These are phyloP conservation scores for Butastur rufipennis DNA, from an alignment of 2,113 vertebrate genomes.

Conservation along the genomic window DNA sequence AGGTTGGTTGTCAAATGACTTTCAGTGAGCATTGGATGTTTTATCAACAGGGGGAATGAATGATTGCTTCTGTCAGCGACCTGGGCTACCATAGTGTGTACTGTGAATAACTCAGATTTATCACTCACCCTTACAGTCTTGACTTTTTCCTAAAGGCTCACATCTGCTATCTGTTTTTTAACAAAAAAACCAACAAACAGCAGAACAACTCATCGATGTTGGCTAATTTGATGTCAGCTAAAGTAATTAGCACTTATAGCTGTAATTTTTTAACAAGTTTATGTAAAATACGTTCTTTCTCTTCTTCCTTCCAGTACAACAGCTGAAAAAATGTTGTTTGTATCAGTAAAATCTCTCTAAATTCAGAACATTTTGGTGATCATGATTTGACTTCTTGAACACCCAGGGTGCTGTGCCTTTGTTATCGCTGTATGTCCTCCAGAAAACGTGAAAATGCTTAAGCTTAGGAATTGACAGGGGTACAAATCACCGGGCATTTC, in stretches of 20 bases:
- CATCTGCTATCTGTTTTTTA: background rate
- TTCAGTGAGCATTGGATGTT: background rate
- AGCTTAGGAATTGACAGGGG: background rate
- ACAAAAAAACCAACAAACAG: background rate
- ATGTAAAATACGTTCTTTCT: background rate
- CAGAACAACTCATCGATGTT: background rate
- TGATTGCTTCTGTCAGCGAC: background rate
- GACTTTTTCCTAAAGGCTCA: background rate
- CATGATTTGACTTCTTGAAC: background rate
- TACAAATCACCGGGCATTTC: background rate
- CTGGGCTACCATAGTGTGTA: rapidly evolving
- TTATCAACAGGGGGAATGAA: background rate
- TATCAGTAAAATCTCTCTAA: background rate
- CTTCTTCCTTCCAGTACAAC: background rate
- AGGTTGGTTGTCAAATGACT: background rate
- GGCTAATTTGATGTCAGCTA: background rate
- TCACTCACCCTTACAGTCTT: background rate
- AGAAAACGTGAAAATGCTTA: background rate
- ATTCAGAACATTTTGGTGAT: background rate
- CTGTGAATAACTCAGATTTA: rapidly evolving
- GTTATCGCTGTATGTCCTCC: rapidly evolving
- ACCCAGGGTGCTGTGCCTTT: background rate
- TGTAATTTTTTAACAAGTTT: background rate
- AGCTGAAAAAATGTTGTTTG: background rate
- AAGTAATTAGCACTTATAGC: background rate